These are phyloP conservation scores for Microcebus griseorufus DNA, from an alignment of 2,113 vertebrate species.

Conservation along the genomic window DNA sequence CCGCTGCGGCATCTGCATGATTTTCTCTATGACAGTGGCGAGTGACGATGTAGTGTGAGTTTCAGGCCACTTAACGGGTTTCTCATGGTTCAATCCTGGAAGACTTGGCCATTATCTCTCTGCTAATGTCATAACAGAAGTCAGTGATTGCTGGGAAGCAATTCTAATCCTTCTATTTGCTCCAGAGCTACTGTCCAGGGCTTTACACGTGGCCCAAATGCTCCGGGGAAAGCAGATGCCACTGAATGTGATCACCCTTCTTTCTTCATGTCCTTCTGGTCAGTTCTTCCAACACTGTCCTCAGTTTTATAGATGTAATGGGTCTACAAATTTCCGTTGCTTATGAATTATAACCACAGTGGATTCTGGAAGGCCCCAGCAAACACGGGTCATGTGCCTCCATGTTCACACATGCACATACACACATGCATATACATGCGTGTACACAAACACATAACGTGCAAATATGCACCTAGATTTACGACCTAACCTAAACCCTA, in stretches of 20 bases:
- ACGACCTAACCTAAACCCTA: not conserved
- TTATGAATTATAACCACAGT: not conserved
- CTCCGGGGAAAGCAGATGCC: not conserved
- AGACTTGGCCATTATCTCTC: constrained; percentile 67
- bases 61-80: constrained; percentile 81
- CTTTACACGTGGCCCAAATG: not conserved
- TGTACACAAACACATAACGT: not conserved
- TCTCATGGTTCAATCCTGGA: constrained; percentile 76
- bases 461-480: fast-evolving
- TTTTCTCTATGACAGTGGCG: constrained; percentile 85
- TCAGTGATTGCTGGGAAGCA: not conserved
- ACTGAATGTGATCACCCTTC: not conserved
- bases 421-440: fast-evolving
- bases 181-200: not conserved
- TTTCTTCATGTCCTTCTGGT: not conserved
- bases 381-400: not conserved
- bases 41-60: constrained; percentile 80
- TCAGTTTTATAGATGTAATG: not conserved
- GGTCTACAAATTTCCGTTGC: not conserved
- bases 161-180: not conserved
- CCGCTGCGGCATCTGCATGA: constrained; percentile 81
- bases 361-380: not conserved
- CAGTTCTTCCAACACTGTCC: not conserved
- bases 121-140: constrained; percentile 70
- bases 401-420: no score